A percentile compares a stretch with the other conserved stretches of the same genome.
These are phyloP conservation scores for Ophioderma brevispina DNA, from an alignment of 35 echinoderm and acorn worm species.

Conservation along the genomic window DNA sequence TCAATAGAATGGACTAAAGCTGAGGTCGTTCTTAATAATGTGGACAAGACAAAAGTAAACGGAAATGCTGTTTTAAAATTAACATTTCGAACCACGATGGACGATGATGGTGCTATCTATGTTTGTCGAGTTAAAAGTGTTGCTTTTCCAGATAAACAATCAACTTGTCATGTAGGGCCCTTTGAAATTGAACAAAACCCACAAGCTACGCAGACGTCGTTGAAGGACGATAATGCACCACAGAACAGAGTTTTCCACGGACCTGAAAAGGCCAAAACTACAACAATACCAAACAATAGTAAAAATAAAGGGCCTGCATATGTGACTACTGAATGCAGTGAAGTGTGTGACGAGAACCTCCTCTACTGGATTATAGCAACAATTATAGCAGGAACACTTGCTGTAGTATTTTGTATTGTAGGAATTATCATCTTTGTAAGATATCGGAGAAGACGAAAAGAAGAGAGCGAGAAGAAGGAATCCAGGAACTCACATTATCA, in stretches of 20 bases:
- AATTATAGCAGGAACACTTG: neutral
- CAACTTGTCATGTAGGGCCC: neutral
- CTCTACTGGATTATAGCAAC: neutral
- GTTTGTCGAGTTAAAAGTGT: neutral
- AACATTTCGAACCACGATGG: neutral
- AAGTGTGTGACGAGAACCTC: neutral
- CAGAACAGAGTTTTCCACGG: neutral
- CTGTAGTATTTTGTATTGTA: neutral
- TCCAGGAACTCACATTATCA: neutral
- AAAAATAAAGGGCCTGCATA: neutral
- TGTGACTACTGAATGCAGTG: neutral
- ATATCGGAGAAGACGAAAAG: neutral
- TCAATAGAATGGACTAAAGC: neutral
- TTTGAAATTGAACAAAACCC: neutral
- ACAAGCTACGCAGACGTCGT: neutral
- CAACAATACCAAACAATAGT: neutral
- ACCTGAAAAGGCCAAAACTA: neutral
- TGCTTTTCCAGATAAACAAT: neutral
- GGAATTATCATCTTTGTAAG: neutral
- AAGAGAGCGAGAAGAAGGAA: neutral
- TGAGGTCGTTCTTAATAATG: neutral
- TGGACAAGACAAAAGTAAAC: neutral
- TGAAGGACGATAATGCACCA: neutral
- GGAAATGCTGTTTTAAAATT: neutral
- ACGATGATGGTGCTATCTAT: neutral